Base-by-base conservation (phyloP, 2,888 invertebrate genomes). In the Proisotoma minuta region DNA sequence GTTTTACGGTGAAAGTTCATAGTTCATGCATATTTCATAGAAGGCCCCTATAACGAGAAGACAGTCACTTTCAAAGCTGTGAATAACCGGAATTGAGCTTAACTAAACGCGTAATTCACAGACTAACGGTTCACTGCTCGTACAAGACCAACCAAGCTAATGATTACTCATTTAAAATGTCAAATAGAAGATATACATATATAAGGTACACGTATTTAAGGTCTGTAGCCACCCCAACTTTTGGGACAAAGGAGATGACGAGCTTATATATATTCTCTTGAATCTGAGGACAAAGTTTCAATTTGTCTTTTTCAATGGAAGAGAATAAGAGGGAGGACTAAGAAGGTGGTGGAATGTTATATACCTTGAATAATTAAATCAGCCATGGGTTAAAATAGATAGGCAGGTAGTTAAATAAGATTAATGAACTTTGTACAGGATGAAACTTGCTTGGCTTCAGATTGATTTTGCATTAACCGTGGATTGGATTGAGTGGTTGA, bases 151-250 rank as follows among this genome's bases (percentile, higher is more conserved):
- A 24, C 18, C 5, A 29, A 24, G 29, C 52, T 52, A 52, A 26
- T 52, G 52, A 52, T 52, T 52, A 52, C 52, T 52, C 52, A 52
- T 52, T 52, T 52, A 28, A 52, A 52, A 52, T 52, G 52, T 52
- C 52, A 28, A 52, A 18, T 29, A n/a, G 24, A 20, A 12, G 4
- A 49, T 22, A 12, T 49, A 12, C 47, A 18, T 5, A 47, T 8
- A 47, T n/a, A n/a, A n/a, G n/a, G n/a, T n/a, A n/a, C n/a, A n/a
- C n/a, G n/a, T n/a, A n/a, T n/a, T n/a, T n/a, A n/a, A n/a, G n/a
- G 23, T 24, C 4, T 5, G n/a, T 5, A 49, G 23, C 18, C 26
- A 4, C 26, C 49, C 5, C 5, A 47, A 47, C 10, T n/a, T n/a
- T n/a, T n/a, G 47, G 47, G 47, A n/a, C 12, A 4, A 24, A 49